phyloP scores from a whole-genome alignment of 2,797 vertebrate genomes.

The Emydoidea blandingii region DNA sequence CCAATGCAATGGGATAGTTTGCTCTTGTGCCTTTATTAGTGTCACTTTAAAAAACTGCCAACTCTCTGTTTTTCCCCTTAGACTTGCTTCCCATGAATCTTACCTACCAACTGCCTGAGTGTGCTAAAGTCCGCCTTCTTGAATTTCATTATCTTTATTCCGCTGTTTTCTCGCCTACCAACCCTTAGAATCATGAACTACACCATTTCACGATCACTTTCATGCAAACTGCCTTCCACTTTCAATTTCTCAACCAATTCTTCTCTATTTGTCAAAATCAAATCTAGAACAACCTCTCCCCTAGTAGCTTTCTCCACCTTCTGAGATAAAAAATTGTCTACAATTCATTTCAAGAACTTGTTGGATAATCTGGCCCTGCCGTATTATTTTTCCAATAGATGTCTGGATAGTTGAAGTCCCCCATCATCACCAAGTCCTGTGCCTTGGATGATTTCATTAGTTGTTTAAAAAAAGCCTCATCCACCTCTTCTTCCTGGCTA shows the following conservation, averaged over 20 bases:
- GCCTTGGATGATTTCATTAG: not conserved
- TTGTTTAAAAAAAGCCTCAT: not conserved
- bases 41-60: not conserved
- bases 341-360: not conserved
- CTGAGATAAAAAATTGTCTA: not conserved
- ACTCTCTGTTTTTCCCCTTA: not conserved
- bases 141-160: too few species aligned
- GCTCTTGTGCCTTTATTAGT: too few species aligned
- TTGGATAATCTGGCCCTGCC: not conserved
- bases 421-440: not conserved
- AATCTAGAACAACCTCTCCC: not conserved
- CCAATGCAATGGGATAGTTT: not conserved
- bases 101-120: too few species aligned
- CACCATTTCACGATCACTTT: too few species aligned
- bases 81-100: too few species aligned
- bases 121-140: too few species aligned
- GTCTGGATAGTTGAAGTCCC: not conserved
- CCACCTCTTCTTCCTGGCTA: not conserved
- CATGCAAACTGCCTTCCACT: not conserved
- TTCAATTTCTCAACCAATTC: not conserved
- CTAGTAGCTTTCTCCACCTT: not conserved
- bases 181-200: too few species aligned
- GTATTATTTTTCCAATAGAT: not conserved
- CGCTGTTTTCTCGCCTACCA: too few species aligned
- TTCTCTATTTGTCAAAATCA: not conserved